Conservation (phyloP, 1,140 invertebrate genomes). For the Pachypeltis micranthus region DNA sequence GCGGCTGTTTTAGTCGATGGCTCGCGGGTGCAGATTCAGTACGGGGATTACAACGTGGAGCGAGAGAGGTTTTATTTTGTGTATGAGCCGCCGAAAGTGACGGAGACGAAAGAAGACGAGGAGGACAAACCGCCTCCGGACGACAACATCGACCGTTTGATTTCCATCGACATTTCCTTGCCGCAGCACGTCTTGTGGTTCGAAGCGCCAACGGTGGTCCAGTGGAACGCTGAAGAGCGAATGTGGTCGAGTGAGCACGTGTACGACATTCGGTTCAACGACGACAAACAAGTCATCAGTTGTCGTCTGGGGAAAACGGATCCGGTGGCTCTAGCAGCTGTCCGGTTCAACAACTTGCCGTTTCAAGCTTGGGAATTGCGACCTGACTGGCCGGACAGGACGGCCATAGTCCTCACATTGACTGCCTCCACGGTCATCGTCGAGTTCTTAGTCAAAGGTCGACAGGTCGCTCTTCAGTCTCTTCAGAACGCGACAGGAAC, state of each 20-base stretch:
- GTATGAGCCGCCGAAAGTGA: slow-evolving; percentile 22
- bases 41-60: slow-evolving; percentile 11
- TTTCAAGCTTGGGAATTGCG: slow-evolving; percentile 75
- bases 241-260: slow-evolving; percentile 63
- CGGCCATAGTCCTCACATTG: slow-evolving; percentile 46
- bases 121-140: slow-evolving; percentile 19
- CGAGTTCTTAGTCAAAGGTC: slow-evolving; percentile 45
- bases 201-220: slow-evolving; percentile 64
- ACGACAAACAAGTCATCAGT: slow-evolving; percentile 50
- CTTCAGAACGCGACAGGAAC: slow-evolving; percentile 44
- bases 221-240: slow-evolving; percentile 50
- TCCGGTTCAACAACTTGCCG: slow-evolving; percentile 53
- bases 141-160: slow-evolving; percentile 17
- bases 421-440: slow-evolving; percentile 54
- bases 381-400: slow-evolving; percentile 45
- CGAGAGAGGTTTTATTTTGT: slow-evolving; percentile 20
- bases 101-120: slow-evolving; percentile 20
- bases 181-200: slow-evolving; percentile 68
- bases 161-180: slow-evolving; percentile 38
- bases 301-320: slow-evolving; percentile 28
- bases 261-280: slow-evolving; percentile 70
- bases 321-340: slow-evolving; percentile 58
- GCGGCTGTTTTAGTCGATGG: slow-evolving; percentile 34
- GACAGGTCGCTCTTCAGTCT: slow-evolving; percentile 40
- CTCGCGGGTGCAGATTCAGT: slow-evolving; percentile 20